These are phyloP conservation scores for western clawed frog (Xenopus tropicalis) DNA, from an alignment of 2,113 vertebrate species.

Conservation along the genomic window UCB_Xtro_10.0 CM004443.2:131376501-131377000, in stretches of 20 bases:
- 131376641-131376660: constrained; percentile 37
- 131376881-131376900: no score
- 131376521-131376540: constrained; percentile 36
- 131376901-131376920: no score
- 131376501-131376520: constrained; percentile 32
- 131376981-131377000: no score
- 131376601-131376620: constrained; percentile 23
- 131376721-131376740: constrained; percentile 31
- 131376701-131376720: constrained; percentile 33
- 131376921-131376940: no score
- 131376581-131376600: constrained; percentile 36
- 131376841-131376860: constrained; percentile 34
- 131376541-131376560: constrained; percentile 35
- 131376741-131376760: constrained; percentile 43
- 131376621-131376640: constrained; percentile 41
- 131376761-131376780: constrained; percentile 40
- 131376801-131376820: constrained; percentile 52
- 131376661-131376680: constrained; percentile 24
- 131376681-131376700: constrained; percentile 30
- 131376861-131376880: no score
- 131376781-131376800: constrained; percentile 33
- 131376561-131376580: constrained; percentile 38
- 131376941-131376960: no score
- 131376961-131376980: no score
- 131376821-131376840: constrained; percentile 48